phyloP scores from a whole-genome alignment of 1,140 invertebrate genomes.

The Cardiocondyla obscurior region DNA sequence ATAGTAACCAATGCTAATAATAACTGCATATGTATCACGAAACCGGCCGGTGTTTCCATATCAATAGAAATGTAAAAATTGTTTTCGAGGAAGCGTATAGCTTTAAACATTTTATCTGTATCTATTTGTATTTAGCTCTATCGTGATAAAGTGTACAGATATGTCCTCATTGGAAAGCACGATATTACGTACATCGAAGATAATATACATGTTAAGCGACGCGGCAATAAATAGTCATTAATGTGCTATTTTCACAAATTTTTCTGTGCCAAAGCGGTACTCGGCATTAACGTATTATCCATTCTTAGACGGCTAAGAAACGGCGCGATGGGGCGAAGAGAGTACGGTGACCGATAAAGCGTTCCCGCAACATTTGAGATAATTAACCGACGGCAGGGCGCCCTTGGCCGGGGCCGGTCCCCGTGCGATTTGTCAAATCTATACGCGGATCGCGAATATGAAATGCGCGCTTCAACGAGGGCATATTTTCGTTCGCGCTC shows the following conservation, averaged over 20 bases:
- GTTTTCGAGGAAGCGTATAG: not conserved
- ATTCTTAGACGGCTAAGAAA: not conserved
- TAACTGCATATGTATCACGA: not conserved
- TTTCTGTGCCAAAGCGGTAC: not conserved
- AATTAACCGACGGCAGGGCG: conserved; percentile 20
- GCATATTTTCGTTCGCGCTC: conserved; percentile 31
- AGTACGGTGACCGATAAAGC: not conserved
- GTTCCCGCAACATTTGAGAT: conserved; percentile 10
- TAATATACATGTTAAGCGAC: conserved; percentile 33
- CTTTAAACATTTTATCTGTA: conserved; percentile 22
- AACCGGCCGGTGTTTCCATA: not conserved
- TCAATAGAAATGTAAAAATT: conserved; percentile 5
- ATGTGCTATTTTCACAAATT: conserved; percentile 16
- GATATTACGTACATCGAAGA: conserved; percentile 7
- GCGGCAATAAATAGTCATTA: conserved; percentile 43
- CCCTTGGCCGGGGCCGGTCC: not conserved
- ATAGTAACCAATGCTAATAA: not conserved
- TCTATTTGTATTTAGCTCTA: conserved; percentile 8
- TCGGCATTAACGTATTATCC: not conserved
- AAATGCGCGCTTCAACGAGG: not conserved
- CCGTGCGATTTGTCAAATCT: conserved; percentile 37
- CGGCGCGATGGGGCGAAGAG: not conserved
- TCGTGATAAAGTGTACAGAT: conserved; percentile 29
- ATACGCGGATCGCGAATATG: conserved; percentile 24
- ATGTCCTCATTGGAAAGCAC: conserved; percentile 24